A percentile compares a stretch with the other conserved stretches of the same genome.
Evolutionary conservation across 1,140 invertebrate genomes (phyloP).

Genomic region (Stegodyphus dumicola): DNA sequence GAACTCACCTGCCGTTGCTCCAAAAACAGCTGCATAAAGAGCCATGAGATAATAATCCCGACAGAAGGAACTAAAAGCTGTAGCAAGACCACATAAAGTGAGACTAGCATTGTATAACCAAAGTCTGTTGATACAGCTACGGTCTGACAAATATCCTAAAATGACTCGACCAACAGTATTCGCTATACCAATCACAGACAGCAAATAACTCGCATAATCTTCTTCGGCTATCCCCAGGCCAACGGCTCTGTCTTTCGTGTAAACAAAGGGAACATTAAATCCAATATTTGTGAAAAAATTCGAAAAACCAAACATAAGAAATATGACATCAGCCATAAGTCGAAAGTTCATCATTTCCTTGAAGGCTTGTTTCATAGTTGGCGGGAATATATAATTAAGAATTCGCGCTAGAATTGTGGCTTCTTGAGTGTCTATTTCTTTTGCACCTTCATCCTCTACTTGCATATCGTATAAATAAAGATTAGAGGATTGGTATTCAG

Average conservation of each 20-base stretch:
- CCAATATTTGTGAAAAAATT: constrained; percentile 97
- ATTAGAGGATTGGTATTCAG: neutral
- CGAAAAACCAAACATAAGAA: constrained; percentile 89
- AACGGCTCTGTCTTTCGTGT: constrained; percentile 78
- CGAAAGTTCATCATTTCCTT: constrained; percentile 79
- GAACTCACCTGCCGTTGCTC: constrained; percentile 78
- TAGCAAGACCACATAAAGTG: constrained; percentile 83
- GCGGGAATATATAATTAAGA: neutral
- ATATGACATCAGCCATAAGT: constrained; percentile 82
- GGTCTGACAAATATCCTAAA: constrained; percentile 85
- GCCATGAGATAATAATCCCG: constrained; percentile 76
- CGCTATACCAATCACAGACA: constrained; percentile 71
- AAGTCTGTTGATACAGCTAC: constrained; percentile 86
- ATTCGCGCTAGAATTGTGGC: neutral
- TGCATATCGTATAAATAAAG: constrained; percentile 21
- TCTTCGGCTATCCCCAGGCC: constrained; percentile 69
- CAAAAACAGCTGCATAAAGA: constrained; percentile 82
- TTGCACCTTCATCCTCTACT: neutral
- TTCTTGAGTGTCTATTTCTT: neutral
- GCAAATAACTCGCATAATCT: constrained; percentile 67
- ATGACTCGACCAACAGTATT: constrained; percentile 75
- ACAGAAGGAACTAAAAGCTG: constrained; percentile 81
- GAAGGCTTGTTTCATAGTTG: constrained; percentile 64
- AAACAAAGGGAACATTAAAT: constrained; percentile 94
- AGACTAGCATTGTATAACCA: constrained; percentile 88